phyloP scores from a whole-genome alignment of 2,797 vertebrate species.

The Pseudocheirus occidentalis region DNA sequence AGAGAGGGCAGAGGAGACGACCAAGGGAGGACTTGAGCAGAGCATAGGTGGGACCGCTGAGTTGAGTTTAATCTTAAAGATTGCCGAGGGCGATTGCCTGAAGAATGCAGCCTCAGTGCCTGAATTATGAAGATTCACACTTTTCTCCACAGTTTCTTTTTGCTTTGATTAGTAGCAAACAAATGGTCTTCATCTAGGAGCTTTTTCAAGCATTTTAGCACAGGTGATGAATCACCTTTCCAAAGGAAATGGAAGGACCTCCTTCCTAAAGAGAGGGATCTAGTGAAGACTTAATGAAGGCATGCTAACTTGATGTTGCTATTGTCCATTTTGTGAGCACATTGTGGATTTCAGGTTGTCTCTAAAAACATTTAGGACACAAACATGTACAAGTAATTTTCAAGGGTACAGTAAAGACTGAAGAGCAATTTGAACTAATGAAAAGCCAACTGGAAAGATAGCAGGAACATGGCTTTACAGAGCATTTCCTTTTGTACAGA shows the following conservation, averaged over 20 bases:
- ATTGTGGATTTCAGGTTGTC: constrained; percentile 50
- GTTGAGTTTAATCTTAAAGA: not conserved
- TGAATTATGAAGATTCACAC: constrained; percentile 52
- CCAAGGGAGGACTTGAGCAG: not conserved
- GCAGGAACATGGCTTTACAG: constrained; percentile 47
- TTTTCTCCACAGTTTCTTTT: constrained; percentile 56
- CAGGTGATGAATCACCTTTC: constrained; percentile 33
- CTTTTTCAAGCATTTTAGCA: not conserved
- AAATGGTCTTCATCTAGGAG: constrained; percentile 65
- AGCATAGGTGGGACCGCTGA: not conserved
- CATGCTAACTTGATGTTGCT: not conserved
- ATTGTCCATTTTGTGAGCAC: constrained; percentile 9
- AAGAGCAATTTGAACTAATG: constrained; percentile 62
- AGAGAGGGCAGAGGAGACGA: not conserved
- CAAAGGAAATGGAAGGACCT: not conserved
- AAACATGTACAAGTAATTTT: not conserved
- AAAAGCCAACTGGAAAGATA: constrained; percentile 70
- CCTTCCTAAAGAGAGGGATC: not conserved
- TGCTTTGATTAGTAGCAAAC: constrained; percentile 48
- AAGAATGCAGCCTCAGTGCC: constrained; percentile 40
- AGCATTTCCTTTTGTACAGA: constrained; percentile 60
- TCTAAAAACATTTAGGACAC: not conserved
- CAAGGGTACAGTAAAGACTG: constrained; percentile 44
- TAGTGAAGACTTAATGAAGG: not conserved
- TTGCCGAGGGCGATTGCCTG: constrained; percentile 11